Percentiles rank a stretch among this genome's conserved stretches.
These are phyloP conservation scores for Pteromalus puparum DNA, from an alignment of 1,140 invertebrate genomes.

Conservation along the genomic window DNA sequence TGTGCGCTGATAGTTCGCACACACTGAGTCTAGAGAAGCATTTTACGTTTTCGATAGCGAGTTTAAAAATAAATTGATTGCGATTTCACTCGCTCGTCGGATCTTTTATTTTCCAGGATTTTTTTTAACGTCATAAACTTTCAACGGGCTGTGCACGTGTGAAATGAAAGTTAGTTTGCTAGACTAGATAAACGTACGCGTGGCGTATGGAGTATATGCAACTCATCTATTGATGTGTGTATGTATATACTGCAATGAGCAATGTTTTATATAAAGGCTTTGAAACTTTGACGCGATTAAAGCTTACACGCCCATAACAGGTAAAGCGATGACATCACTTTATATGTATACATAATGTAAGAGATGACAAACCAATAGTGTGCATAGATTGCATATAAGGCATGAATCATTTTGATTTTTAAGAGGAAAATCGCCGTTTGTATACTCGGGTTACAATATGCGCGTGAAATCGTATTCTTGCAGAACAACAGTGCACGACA, in stretches of 20 bases:
- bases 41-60: background rate
- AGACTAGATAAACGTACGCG: background rate
- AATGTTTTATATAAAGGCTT: background rate
- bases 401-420: no score
- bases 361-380: no score
- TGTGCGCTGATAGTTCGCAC: background rate
- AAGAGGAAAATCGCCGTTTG: no score
- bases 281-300: background rate
- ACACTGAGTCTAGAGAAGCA: background rate
- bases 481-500: no score
- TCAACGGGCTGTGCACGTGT: background rate
- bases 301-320: background rate
- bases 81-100: background rate
- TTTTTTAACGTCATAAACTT: background rate
- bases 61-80: slow-evolving; percentile 8
- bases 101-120: background rate
- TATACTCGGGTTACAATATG: no score
- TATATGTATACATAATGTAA: background rate
- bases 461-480: no score
- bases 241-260: background rate
- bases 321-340: background rate
- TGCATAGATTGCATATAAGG: no score
- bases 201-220: background rate
- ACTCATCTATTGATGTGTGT: background rate
- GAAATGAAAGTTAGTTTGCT: slow-evolving; percentile 7